phyloP scores from a whole-genome alignment of 2,797 vertebrate genomes.

The Eutrigla gurnardus region DNA sequence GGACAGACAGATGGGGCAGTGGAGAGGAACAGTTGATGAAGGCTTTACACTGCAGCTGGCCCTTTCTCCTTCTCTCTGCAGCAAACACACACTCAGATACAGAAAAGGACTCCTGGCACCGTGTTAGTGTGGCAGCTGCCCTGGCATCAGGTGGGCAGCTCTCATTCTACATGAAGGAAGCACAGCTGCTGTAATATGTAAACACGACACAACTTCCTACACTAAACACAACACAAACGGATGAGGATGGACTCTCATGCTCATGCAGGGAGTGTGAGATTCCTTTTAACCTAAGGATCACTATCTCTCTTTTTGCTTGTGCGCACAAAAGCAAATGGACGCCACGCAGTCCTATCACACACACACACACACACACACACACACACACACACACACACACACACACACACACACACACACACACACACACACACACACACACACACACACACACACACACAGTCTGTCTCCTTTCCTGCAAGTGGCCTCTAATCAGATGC shows the following conservation, averaged over 20 bases:
- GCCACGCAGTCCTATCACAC: not conserved
- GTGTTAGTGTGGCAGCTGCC: slow-evolving; percentile 68
- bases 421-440: too few relatives aligned
- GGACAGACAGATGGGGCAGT: slow-evolving; percentile 79
- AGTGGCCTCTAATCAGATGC: not conserved
- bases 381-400: slow-evolving; percentile 26
- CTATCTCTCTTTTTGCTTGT: slow-evolving; percentile 22
- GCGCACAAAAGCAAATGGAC: slow-evolving; percentile 36
- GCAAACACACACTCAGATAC: slow-evolving; percentile 57
- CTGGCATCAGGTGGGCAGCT: slow-evolving; percentile 76
- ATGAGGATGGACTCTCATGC: slow-evolving; percentile 32
- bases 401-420: slow-evolving; percentile 18
- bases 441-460: slow-evolving; percentile 15
- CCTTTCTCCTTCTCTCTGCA: slow-evolving; percentile 68
- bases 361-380: slow-evolving; percentile 29
- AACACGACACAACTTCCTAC: slow-evolving; percentile 54
- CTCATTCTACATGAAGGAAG: slow-evolving; percentile 60
- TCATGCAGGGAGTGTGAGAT: slow-evolving; percentile 13
- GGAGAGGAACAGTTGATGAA: slow-evolving; percentile 79
- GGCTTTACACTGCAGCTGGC: slow-evolving; percentile 82
- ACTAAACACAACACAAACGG: slow-evolving; percentile 38
- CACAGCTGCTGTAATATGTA: slow-evolving; percentile 68
- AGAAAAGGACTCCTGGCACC: slow-evolving; percentile 60
- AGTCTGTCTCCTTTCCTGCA: not conserved
- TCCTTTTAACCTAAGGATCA: slow-evolving; percentile 56